Percentiles rank a stretch among this genome's conserved stretches.
Conservation (phyloP, 2,888 invertebrate species). For the Neoascia interrupta region DNA sequence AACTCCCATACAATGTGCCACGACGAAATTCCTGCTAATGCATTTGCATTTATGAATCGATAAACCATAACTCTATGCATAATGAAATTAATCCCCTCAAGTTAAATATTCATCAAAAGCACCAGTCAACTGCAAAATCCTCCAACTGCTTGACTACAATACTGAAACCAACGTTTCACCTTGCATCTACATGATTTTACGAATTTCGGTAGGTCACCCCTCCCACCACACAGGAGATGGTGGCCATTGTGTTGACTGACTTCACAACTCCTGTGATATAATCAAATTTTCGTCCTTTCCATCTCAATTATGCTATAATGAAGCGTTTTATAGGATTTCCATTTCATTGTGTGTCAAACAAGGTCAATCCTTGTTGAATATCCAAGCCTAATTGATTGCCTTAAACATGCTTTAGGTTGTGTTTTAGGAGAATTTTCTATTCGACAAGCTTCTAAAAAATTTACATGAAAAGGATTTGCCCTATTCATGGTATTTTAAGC, state of each 20-base stretch:
- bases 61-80: slow-evolving; percentile 14
- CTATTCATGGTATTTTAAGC: not conserved
- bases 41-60: not conserved
- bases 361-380: slow-evolving; percentile 23
- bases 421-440: not conserved
- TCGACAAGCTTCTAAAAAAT: not conserved
- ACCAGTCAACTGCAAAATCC: slow-evolving; percentile 22
- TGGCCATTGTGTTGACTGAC: slow-evolving; percentile 20
- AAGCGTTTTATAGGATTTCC: slow-evolving; percentile 50
- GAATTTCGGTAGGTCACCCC: slow-evolving; percentile 15
- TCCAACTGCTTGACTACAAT: not conserved
- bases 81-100: slow-evolving; percentile 51
- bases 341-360: slow-evolving; percentile 29
- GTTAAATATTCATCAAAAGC: slow-evolving; percentile 44
- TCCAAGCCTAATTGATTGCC: slow-evolving; percentile 35
- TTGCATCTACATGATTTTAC: slow-evolving; percentile 12
- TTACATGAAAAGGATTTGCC: not conserved
- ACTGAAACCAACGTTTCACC: not conserved
- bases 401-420: slow-evolving; percentile 6
- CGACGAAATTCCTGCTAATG: too few species aligned
- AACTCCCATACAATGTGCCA: too few species aligned
- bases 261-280: slow-evolving; percentile 40
- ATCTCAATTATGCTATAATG: slow-evolving; percentile 55
- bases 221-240: not conserved
- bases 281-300: slow-evolving; percentile 56